Evolutionary conservation across 2,797 vertebrate genomes (phyloP), one percentile per base, ranked within the genome.

Genomic region (Etheostoma perlongum): DNA sequence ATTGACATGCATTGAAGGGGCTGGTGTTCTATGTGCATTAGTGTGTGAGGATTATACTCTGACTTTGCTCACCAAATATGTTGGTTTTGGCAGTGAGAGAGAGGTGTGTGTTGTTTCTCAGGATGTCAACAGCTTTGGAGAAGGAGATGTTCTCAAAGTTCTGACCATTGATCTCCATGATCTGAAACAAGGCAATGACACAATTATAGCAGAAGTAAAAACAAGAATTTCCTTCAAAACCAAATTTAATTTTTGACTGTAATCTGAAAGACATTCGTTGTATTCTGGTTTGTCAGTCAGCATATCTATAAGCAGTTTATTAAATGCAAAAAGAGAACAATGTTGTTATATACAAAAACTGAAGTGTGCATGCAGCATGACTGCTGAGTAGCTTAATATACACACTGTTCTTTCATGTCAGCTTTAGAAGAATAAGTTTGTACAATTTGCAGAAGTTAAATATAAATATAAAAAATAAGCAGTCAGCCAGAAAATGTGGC

Each of bases 81-180:
- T 99, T 99, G 82, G 97, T 99, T 95, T 99, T 99, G 53, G 97
- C 97, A 10, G 97, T 98, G 74, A 99, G 94, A 33, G 97, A 96
- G 82, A 99, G 96, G 90, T 99, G 98, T 4, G 98, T 99, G 93
- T 99, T 99, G 89, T 97, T 98, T 90, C 86, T 93, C 47, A 99
- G 85, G 86, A 99, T 98, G 94, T 99, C 98, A 73, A 96, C 90
- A 33, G 98, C 98, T 94, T 99, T 99, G 88, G 91, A 85, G 91
- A 96, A 95, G 5, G 96, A 96, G 73, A 99, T 99, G 90, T 98
- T 99, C 89, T 99, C 98, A 94, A 99, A 99, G 93, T 98, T 99
- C 91, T 99, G 98, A 21, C 98, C 98, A 25, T 99, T 99, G 59
- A 99, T 96, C 95, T 99, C 98, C 96, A 99, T 97, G 93, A 99